A percentile compares a stretch with the other conserved stretches of the same genome.
Conservation (phyloP, 2,113 vertebrate genomes). For the Varanus komodoensis region DNA sequence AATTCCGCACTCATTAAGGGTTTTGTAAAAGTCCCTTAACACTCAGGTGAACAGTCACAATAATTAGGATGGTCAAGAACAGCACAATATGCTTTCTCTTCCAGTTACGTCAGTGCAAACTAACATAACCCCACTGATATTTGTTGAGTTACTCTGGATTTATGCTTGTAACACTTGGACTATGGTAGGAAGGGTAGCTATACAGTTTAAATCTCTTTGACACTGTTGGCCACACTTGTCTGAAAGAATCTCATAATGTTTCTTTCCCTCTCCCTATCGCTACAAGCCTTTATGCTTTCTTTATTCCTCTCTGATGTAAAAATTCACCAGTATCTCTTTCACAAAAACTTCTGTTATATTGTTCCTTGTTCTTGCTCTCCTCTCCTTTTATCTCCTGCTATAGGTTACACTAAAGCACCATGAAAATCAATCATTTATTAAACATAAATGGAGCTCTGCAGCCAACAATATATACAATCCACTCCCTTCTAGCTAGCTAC, state of each 20-base stretch:
- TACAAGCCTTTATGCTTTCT: not conserved
- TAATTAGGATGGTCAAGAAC: not conserved
- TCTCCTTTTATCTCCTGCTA: not conserved
- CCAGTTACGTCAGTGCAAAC: not conserved
- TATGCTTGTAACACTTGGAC: constrained; percentile 30
- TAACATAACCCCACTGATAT: fast-evolving
- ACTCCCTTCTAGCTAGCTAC: not conserved
- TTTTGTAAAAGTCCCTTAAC: not conserved
- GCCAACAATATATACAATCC: fast-evolving
- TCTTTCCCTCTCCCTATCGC: not conserved
- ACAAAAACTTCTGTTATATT: not conserved
- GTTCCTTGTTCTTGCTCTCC: too few species aligned
- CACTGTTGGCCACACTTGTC: not conserved
- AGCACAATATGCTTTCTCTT: not conserved
- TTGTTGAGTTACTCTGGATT: not conserved
- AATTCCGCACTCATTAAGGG: not conserved
- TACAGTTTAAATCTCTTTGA: not conserved
- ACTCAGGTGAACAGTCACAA: not conserved
- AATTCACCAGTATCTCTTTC: fast-evolving
- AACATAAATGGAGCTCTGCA: not conserved
- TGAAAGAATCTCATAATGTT: not conserved
- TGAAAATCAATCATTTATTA: fast-evolving
- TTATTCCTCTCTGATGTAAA: not conserved
- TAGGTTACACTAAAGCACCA: not conserved
- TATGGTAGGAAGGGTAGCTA: not conserved